Evolutionary conservation across 2,888 invertebrate genomes (phyloP).

Genomic region (Heliothis peltigera): DNA sequence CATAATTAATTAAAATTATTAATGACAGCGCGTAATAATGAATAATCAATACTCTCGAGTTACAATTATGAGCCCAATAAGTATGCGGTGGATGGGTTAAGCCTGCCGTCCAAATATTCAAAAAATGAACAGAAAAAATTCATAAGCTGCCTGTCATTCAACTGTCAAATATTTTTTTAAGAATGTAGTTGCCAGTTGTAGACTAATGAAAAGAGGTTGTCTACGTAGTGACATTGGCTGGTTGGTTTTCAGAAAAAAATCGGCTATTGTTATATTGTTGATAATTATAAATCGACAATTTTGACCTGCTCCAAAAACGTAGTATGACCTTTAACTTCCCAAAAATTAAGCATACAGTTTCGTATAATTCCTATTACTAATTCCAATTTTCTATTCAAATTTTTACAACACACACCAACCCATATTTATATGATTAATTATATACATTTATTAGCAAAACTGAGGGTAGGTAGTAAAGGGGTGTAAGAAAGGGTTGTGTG

Average conservation of each 20-base stretch:
- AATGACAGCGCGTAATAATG: slow-evolving; percentile 85
- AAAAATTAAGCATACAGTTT: slow-evolving; percentile 1
- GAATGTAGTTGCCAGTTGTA: slow-evolving; percentile 22
- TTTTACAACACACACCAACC: slow-evolving; percentile 61
- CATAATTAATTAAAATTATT: slow-evolving; percentile 88
- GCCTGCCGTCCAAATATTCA: slow-evolving; percentile 33
- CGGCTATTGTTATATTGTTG: too few species aligned
- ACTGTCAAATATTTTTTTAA: slow-evolving; percentile 28
- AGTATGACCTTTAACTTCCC: background rate
- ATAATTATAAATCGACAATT: background rate
- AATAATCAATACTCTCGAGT: slow-evolving; percentile 81
- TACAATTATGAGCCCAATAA: slow-evolving; percentile 62
- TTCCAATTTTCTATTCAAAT: slow-evolving; percentile 48
- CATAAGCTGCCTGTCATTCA: slow-evolving; percentile 39
- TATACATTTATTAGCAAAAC: slow-evolving; percentile 87
- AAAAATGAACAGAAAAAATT: slow-evolving; percentile 32
- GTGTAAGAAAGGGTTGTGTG: slow-evolving; percentile 84
- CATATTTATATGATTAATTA: slow-evolving; percentile 87
- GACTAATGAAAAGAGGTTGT: slow-evolving; percentile 36
- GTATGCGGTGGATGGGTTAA: slow-evolving; percentile 46
- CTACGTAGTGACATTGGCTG: background rate
- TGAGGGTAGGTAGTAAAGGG: slow-evolving; percentile 68
- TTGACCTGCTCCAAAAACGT: background rate
- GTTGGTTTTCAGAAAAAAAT: background rate
- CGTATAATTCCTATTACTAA: slow-evolving; percentile 19